Evolutionary conservation across 1,140 invertebrate genomes (phyloP).

Genomic region (Papilio helenus): DNA sequence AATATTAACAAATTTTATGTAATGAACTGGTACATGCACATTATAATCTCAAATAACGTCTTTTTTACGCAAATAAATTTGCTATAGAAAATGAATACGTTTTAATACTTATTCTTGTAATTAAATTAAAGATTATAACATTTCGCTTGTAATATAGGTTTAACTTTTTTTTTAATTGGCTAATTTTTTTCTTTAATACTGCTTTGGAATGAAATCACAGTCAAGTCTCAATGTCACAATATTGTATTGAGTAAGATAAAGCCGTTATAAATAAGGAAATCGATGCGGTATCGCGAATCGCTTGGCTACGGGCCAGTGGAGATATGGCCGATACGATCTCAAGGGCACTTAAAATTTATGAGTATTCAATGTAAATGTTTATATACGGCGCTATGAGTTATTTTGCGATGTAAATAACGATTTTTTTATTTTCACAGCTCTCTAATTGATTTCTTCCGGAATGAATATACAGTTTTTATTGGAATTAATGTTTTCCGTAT

Average conservation of each 20-base stretch:
- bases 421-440: constrained; percentile 32
- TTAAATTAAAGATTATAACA: background rate
- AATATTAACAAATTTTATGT: background rate
- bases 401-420: constrained; percentile 18
- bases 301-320: constrained; percentile 65
- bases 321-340: constrained; percentile 60
- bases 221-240: constrained; percentile 32
- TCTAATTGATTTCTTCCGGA: background rate
- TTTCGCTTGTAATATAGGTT: background rate
- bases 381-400: constrained; percentile 45
- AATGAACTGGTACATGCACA: background rate
- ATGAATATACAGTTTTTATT: background rate
- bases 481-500: background rate
- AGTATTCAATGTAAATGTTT: constrained; percentile 60
- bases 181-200: background rate
- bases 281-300: constrained; percentile 58
- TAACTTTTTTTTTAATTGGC: background rate
- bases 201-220: constrained; percentile 18
- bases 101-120: background rate
- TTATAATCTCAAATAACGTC: background rate
- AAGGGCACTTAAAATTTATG: constrained; percentile 69
- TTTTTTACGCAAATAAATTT: background rate
- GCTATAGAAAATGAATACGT: background rate
- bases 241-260: constrained; percentile 45
- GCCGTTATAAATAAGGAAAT: constrained; percentile 63